phyloP scores from a whole-genome alignment of 2,888 invertebrate genomes.

The Melolontha melolontha region DNA sequence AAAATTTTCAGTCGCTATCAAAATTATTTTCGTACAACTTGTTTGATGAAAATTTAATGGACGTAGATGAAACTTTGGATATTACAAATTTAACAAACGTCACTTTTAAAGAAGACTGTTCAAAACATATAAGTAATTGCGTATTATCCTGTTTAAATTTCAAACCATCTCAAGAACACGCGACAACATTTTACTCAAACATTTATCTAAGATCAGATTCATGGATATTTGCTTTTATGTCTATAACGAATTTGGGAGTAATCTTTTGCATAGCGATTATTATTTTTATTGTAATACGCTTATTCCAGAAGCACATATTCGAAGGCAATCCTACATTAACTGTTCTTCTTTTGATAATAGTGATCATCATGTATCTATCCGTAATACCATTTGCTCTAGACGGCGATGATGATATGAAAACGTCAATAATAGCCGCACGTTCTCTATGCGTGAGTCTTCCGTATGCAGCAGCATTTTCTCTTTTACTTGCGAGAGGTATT shows the following conservation, averaged over 20 bases:
- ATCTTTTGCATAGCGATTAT: constrained; percentile 74
- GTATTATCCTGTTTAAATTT: constrained; percentile 52
- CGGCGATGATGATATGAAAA: constrained; percentile 50
- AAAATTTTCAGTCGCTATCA: constrained; percentile 52
- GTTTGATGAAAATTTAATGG: constrained; percentile 57
- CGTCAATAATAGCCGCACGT: constrained; percentile 69
- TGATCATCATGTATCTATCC: constrained; percentile 67
- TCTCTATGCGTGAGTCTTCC: constrained; percentile 72
- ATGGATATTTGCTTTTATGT: constrained; percentile 74
- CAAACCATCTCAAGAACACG: constrained; percentile 44
- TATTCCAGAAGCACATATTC: constrained; percentile 73
- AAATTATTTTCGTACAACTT: constrained; percentile 59
- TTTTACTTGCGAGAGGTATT: constrained; percentile 73
- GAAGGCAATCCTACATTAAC: constrained; percentile 76
- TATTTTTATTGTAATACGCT: constrained; percentile 74
- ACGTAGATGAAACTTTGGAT: constrained; percentile 47
- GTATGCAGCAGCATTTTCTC: constrained; percentile 73
- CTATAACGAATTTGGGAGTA: constrained; percentile 75
- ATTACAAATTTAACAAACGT: constrained; percentile 40
- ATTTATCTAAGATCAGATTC: constrained; percentile 60
- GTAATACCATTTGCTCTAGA: constrained; percentile 68
- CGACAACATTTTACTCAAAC: constrained; percentile 41
- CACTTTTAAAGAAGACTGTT: constrained; percentile 43
- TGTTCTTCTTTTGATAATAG: constrained; percentile 65
- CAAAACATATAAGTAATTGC: constrained; percentile 47